Evolutionary conservation across 2,888 invertebrate species (phyloP).

Genomic region (Noctua pronuba): DNA sequence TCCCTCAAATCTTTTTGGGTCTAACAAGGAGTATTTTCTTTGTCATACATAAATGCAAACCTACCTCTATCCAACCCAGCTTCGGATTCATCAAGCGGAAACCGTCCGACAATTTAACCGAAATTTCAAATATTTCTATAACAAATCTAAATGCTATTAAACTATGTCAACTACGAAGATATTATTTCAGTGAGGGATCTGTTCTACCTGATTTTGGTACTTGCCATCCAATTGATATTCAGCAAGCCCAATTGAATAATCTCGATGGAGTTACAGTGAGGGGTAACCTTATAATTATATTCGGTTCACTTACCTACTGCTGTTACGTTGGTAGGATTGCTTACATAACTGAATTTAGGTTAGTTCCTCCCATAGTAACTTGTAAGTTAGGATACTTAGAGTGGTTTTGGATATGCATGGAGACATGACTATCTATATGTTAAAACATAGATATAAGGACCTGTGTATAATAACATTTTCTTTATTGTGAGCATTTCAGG

Average conservation of each 20-base stretch:
- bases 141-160: conserved; percentile 49
- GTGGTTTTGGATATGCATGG: conserved; percentile 44
- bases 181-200: conserved; percentile 71
- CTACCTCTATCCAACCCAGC: not conserved
- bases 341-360: conserved; percentile 77
- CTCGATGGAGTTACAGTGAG: conserved; percentile 71
- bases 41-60: conserved; percentile 9
- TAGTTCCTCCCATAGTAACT: conserved; percentile 64
- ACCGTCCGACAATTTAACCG: conserved; percentile 11
- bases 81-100: conserved; percentile 18
- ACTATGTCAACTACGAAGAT: conserved; percentile 62
- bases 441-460: not conserved
- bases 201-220: conserved; percentile 70
- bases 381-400: conserved; percentile 53
- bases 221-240: conserved; percentile 75
- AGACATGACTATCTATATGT: conserved; percentile 11
- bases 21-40: not conserved
- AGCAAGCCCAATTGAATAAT: conserved; percentile 77
- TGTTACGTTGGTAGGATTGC: conserved; percentile 71
- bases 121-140: conserved; percentile 47
- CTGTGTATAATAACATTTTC: not conserved
- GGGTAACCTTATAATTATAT: conserved; percentile 78
- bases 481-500: not conserved
- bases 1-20: not conserved
- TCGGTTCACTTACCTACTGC: conserved; percentile 73